Evolutionary conservation across 1,140 invertebrate genomes (phyloP), one percentile per base, ranked within the genome.

Genomic region (Pogonomyrmex californicus): DNA sequence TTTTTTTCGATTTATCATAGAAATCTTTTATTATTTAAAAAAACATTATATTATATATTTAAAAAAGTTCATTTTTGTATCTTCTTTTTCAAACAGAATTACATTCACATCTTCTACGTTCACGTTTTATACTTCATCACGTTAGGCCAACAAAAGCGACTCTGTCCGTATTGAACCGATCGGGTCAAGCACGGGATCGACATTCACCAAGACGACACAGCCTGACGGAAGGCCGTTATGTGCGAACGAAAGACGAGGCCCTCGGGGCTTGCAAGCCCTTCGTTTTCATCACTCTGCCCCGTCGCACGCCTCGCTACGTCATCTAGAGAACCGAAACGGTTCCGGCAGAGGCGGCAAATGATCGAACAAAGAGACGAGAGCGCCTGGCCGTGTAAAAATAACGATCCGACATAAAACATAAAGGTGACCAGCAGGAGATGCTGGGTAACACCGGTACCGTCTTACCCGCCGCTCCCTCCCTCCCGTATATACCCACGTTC

Each of bases 191-290:
- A 58, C 60, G 9, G 41, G 54, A 68, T 60, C 66, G 81, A 38
- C 51, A 54, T 88, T 81, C 60, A 51, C 23, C 71, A 62, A 49
- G 58, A 81, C 71, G 71, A 87, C 85, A 86, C 58, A 49, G 38
- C 71, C 65, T 83, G 76, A 89, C 54, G 76, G 23, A 86, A 78
- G 65, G 62, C 65, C 77, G 85, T 90, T 86, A 90, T 77, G 60
- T 89, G 30, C 56, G 56, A 82, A 83, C 41, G 75, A 85, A 87
- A 56, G 73, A 88, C 88, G 81, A 89, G 81, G 65, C 76, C 65
- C 82, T 51, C n/a, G 49, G 49, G 58, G 75, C 12, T 58, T 65
- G 75, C 60, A 23, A 88, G 30, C 63, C 58, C 65, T 68, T 60
- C 47, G 49, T 75, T 85, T 78, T 79, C 81, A 49, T 68, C 17